Conservation (phyloP, 2,113 vertebrate genomes). For the Mystacornis crossleyi region DNA sequence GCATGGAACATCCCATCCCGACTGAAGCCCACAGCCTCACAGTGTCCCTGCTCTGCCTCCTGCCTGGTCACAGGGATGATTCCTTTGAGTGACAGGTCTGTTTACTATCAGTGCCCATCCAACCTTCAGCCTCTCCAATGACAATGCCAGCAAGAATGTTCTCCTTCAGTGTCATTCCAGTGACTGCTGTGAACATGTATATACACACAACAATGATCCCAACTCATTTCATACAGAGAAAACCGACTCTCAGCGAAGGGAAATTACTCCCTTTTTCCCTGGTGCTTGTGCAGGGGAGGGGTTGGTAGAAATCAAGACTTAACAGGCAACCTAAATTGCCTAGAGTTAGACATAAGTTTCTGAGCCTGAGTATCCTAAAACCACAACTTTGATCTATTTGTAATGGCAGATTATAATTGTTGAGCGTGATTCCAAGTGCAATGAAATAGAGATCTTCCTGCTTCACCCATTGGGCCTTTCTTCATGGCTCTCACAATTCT, state of each 20-base stretch:
- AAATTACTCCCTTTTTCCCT: not conserved
- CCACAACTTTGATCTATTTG: not conserved
- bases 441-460: not conserved
- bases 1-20: fast-evolving
- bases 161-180: not conserved
- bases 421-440: fast-evolving
- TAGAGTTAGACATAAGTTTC: not conserved
- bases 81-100: not conserved
- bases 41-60: not conserved
- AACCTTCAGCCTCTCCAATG: not conserved
- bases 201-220: not conserved
- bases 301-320: not conserved
- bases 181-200: not conserved
- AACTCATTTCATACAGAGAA: not conserved
- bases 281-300: fast-evolving
- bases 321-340: not conserved
- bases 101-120: not conserved
- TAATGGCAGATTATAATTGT: not conserved
- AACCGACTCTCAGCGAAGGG: not conserved
- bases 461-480: not conserved
- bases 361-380: not conserved
- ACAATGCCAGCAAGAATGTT: not conserved
- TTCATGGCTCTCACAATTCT: not conserved
- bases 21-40: not conserved
- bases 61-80: not conserved